Evolutionary conservation across 2,888 invertebrate species (phyloP).

Genomic region (Ichneumoninae sp.): DNA sequence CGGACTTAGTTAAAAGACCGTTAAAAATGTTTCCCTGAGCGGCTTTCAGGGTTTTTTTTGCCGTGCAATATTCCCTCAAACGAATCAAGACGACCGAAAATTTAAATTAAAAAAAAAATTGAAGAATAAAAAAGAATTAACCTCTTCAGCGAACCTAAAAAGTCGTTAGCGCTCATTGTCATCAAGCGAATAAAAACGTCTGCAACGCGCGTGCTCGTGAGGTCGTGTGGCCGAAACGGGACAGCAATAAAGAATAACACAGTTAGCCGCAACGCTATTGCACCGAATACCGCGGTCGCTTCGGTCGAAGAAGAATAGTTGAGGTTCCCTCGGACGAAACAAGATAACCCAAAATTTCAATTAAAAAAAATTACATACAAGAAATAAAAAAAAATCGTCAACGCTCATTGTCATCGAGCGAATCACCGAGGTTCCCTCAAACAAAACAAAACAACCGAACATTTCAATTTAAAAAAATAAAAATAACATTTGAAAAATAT

Average conservation of each 20-base stretch:
- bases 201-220: conserved; percentile 6
- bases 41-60: too few species aligned
- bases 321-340: conserved; percentile 12
- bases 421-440: too few species aligned
- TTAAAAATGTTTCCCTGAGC: not conserved
- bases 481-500: too few species aligned
- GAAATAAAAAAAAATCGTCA: too few species aligned
- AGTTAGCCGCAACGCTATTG: conserved; percentile 21
- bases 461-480: too few species aligned
- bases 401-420: too few species aligned
- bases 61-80: too few species aligned
- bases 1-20: not conserved
- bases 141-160: not conserved
- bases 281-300: not conserved
- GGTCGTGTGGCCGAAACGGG: conserved; percentile 26
- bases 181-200: conserved; percentile 8
- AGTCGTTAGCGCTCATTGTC: not conserved
- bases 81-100: too few species aligned
- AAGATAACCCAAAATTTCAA: not conserved
- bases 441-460: too few species aligned
- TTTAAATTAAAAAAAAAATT: not conserved
- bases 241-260: conserved; percentile 6
- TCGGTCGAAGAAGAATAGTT: conserved; percentile 22
- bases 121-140: not conserved
- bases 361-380: not conserved